Evolutionary conservation across 1,140 invertebrate genomes (phyloP), one percentile per base, ranked within the genome.

Genomic region (Drosophila prosaltans): DNA sequence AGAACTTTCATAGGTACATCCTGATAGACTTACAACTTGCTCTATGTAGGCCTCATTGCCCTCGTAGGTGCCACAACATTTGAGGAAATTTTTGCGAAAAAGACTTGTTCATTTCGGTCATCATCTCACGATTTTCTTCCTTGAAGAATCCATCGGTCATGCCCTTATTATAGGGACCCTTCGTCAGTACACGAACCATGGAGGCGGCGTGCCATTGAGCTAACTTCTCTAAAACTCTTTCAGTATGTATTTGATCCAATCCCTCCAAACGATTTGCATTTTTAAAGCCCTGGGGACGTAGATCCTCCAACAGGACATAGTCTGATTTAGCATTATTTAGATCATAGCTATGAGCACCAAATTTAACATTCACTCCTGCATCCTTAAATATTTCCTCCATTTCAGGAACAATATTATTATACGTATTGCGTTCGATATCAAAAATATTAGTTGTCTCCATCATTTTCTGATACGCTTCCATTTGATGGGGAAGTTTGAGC

Each of bases 161-260:
- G 1, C 39, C 9, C 2, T 65, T 62, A 5, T 65, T 51, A 58
- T 80, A 90, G 71, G 67, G 92, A 72, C 84, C 93, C 82, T 30
- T 93, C 78, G 92, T 94, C 93, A 57, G 92, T 73, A 91, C 92
- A 93, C 48, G 72, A 5, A 78, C 72, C 0, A 84, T 79, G 2
- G 92, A 92, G 5, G 84, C 79, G 0, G 94, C 94, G 76, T 95
- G 94, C 80, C 94, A 94, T 24, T 93, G 93, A 0, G 94, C 94
- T 11, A 95, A 73, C 4, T 92, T 93, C 40, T 92, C 92, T 0
- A 94, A 80, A 0, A 93, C 92, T 3, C 86, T 70, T 41, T 93
- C 92, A 0, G 93, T 85, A 58, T 94, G 93, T 10, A 93, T 78
- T 3, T 93, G 74, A 48, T 94, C 92, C 1, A 95, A 72, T 0